Evolutionary conservation across 2,797 vertebrate genomes (phyloP).

Genomic region (Carapus acus): DNA sequence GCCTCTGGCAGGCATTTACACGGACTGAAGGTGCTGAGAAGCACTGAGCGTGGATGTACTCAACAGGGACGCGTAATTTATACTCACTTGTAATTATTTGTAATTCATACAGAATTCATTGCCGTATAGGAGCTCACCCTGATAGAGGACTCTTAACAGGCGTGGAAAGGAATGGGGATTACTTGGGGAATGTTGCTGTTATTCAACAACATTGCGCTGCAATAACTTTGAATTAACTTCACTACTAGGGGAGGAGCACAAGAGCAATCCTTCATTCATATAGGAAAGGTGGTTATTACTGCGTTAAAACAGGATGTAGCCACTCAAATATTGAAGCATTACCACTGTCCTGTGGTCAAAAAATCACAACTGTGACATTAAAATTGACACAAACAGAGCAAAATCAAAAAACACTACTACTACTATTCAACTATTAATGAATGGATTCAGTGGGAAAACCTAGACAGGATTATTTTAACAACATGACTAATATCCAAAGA

Average conservation of each 20-base stretch:
- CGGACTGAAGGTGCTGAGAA: constrained; percentile 19
- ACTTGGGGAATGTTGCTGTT: neutral
- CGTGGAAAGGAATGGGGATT: neutral
- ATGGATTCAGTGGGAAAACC: no score
- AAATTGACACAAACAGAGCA: no score
- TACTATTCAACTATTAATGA: no score
- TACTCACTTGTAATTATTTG: no score
- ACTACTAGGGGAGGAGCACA: constrained; percentile 3
- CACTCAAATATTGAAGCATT: no score
- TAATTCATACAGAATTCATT: constrained; percentile 5
- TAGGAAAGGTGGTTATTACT: constrained; percentile 11
- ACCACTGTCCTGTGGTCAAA: no score
- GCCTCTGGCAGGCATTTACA: constrained; percentile 25
- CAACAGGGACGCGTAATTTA: constrained; percentile 8
- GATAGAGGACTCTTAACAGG: constrained; percentile 3
- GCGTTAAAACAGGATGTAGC: constrained; percentile 44
- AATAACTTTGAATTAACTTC: neutral
- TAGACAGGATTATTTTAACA: no score
- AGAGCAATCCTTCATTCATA: constrained; percentile 19
- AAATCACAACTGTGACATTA: no score
- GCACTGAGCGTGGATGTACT: constrained; percentile 10
- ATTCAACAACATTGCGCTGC: neutral
- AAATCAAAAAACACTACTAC: no score
- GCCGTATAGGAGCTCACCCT: neutral
- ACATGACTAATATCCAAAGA: no score